Percentiles rank a stretch among this genome's conserved stretches.
Conservation (phyloP, 1,140 invertebrate genomes). For the Aplysia californica region DNA sequence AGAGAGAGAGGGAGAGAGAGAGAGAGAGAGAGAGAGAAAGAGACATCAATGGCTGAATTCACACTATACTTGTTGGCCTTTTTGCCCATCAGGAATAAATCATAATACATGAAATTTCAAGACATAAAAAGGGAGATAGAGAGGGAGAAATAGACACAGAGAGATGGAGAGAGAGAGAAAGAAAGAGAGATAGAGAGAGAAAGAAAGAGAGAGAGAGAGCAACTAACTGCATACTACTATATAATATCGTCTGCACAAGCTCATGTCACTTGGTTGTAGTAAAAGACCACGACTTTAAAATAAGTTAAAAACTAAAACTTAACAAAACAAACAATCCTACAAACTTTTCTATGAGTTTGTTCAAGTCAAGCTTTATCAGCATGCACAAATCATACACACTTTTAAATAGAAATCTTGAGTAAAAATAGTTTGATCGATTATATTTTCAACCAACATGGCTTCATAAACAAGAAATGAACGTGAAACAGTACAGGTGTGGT, state of each 20-base stretch:
- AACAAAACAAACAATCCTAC: background rate
- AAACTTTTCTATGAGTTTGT: background rate
- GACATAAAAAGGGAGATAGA: background rate
- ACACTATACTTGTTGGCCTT: too few relatives aligned
- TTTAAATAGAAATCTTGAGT: too few relatives aligned
- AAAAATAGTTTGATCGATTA: too few relatives aligned
- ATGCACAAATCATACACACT: too few relatives aligned
- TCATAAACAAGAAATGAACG: too few relatives aligned
- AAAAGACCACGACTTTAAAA: background rate
- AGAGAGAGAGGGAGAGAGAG: background rate
- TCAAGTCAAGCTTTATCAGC: background rate
- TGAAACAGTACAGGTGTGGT: too few relatives aligned
- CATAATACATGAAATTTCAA: background rate
- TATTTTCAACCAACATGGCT: too few relatives aligned
- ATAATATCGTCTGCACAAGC: too few relatives aligned
- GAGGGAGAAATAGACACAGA: constrained; percentile 6
- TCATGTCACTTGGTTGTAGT: too few relatives aligned
- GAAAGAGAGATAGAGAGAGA: constrained; percentile 5
- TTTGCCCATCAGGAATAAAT: background rate
- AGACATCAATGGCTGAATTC: background rate
- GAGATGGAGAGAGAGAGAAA: constrained; percentile 11
- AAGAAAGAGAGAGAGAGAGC: background rate
- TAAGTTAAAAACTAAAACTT: background rate
- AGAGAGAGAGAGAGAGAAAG: background rate
- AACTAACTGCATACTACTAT: too few relatives aligned